A percentile compares a stretch with the other conserved stretches of the same genome.
Evolutionary conservation across 2,113 vertebrate species (phyloP).

Genomic region (Gopherus flavomarginatus): DNA sequence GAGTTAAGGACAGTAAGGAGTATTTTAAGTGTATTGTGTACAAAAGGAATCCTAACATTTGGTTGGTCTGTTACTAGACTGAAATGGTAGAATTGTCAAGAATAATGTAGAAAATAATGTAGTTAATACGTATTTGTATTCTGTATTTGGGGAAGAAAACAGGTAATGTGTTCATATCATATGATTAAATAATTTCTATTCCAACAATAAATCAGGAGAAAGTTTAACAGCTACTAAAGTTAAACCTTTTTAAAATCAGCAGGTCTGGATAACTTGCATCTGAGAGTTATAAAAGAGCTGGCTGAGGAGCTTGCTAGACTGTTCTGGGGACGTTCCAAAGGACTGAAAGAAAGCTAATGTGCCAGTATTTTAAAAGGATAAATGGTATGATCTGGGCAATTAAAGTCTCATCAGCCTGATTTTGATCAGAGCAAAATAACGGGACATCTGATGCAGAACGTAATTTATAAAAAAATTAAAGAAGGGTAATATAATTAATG

Average conservation of each 20-base stretch:
- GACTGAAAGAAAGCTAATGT: neutral
- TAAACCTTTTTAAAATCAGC: neutral
- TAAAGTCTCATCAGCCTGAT: neutral
- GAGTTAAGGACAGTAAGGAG: neutral
- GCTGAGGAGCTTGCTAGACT: neutral
- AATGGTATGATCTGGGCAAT: neutral
- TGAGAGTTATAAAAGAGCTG: neutral
- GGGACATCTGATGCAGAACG: accelerated
- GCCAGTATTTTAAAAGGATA: neutral
- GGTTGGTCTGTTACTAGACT: neutral
- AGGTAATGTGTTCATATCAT: neutral
- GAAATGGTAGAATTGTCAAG: neutral
- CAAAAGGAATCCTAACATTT: neutral
- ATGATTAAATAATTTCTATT: neutral
- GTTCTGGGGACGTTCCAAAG: neutral
- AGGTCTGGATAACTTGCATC: neutral
- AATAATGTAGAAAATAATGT: neutral
- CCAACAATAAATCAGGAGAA: neutral
- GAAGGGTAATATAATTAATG: accelerated
- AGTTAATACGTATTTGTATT: neutral
- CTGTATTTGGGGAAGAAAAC: no score
- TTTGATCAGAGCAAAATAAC: accelerated
- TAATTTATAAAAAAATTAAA: neutral
- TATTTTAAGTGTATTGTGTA: neutral
- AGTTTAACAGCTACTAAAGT: neutral